Conservation (phyloP, 2,113 vertebrate species). For the Centrocercus urophasianus region DNA sequence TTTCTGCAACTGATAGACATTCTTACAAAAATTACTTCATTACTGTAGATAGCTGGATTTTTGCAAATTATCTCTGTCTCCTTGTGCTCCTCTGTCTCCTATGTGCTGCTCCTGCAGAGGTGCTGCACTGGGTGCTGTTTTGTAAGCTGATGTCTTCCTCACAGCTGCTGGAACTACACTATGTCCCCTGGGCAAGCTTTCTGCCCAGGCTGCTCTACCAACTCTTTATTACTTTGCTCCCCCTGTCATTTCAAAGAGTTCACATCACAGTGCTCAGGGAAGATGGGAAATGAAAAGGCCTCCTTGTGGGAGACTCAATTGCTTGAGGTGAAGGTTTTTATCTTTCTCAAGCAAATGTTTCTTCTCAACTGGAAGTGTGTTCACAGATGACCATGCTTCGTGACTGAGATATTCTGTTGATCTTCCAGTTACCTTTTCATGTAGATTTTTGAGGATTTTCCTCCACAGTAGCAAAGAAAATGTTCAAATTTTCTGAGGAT, state of each 20-base stretch:
- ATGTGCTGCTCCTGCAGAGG: background rate
- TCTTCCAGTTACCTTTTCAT: background rate
- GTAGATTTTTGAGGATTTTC: background rate
- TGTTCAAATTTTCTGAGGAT: background rate
- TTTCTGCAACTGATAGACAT: background rate
- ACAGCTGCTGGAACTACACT: background rate
- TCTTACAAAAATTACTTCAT: background rate
- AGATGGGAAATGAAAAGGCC: constrained; percentile 37
- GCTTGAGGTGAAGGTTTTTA: constrained; percentile 17
- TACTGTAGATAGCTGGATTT: background rate
- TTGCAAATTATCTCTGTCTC: background rate
- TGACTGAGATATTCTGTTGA: background rate
- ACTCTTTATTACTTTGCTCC: constrained; percentile 9
- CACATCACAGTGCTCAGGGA: background rate
- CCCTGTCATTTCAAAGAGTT: constrained; percentile 51
- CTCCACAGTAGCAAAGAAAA: background rate
- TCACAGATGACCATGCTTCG: constrained; percentile 20
- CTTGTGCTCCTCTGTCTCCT: background rate
- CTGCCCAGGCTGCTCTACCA: background rate
- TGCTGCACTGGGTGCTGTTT: background rate
- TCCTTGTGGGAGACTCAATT: constrained; percentile 9
- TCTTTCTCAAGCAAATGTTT: background rate
- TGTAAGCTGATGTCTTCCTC: background rate
- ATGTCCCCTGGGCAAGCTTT: background rate
- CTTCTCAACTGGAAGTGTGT: background rate